Base-by-base conservation (phyloP, 2,113 vertebrate genomes). In the Phocoena phocoena region DNA sequence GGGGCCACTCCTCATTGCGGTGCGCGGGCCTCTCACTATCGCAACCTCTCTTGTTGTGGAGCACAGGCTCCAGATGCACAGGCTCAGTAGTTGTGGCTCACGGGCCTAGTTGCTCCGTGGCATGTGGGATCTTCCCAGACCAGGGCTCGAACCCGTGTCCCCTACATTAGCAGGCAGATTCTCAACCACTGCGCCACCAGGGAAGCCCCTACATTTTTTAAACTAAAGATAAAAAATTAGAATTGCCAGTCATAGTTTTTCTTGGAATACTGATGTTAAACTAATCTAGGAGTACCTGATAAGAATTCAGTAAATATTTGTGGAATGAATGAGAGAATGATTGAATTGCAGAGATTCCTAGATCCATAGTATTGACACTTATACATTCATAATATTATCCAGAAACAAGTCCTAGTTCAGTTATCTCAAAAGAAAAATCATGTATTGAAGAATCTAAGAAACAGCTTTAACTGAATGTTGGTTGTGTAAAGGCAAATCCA, bases 391-490 rank as follows among this genome's bases (percentile, higher is more conserved):
- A 25, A 67, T 93, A 95, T 85, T 87, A 73, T 88, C 25, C 50
- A 95, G 90, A 92, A 87, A 38, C 28, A 88, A 84, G 18, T 68
- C 41, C 28, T 88, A 81, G 90, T 83, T 92, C 53, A 77, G 44
- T 79, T 79, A 86, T 58, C 55, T 93, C 91, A 90, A 41, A 90
- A 82, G 84, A 73, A 77, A 89, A 82, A 23, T 41, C n/a, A 44
- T 26, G 60, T n/a, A n/a, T 74, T 70, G 50, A 93, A 76, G 92
- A 50, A 92, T 77, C 68, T 95, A 80, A 79, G 82, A 79, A 93
- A 63, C 28, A 44, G 73, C 94, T 79, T 88, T 85, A 60, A 70
- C 53, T 94, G 90, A 55, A 53, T 73, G 76, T 77, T n/a, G 41
- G 62, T n/a, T 88, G 53, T 90, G 33, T 92, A 53, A n/a, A 79